Conservation (phyloP, 2,113 vertebrate genomes). For the Sinocyclocheilus rhinocerous region DNA sequence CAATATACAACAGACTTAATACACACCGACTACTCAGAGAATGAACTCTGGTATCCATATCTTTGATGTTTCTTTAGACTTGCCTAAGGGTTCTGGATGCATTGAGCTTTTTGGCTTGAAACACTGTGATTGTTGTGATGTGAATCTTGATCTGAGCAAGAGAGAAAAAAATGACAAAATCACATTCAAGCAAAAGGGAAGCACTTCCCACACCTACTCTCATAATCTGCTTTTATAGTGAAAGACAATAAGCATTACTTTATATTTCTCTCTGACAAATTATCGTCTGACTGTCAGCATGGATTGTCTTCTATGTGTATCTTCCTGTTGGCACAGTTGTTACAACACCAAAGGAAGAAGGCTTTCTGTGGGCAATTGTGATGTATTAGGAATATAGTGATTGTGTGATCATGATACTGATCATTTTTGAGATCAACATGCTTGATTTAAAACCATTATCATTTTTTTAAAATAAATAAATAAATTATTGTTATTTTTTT, state of each 20-base stretch:
- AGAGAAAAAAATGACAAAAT: not conserved
- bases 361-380: not conserved
- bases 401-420: not conserved
- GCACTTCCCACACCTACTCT: not conserved
- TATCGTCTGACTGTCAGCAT: not conserved
- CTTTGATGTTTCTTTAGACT: not conserved
- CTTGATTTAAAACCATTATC: not conserved
- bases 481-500: no score
- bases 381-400: not conserved
- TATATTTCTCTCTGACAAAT: not conserved
- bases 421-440: not conserved
- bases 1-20: not conserved
- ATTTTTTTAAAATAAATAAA: no score
- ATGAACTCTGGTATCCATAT: not conserved
- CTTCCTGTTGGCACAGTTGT: not conserved
- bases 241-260: not conserved
- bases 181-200: not conserved
- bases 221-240: conserved; percentile 1
- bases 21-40: not conserved
- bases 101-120: not conserved
- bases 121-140: not conserved
- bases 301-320: not conserved
- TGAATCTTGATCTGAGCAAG: not conserved
- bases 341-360: not conserved
- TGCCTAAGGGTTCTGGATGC: not conserved